phyloP scores from a whole-genome alignment of 2,888 invertebrate species.

The Epirrhoe tristata region DNA sequence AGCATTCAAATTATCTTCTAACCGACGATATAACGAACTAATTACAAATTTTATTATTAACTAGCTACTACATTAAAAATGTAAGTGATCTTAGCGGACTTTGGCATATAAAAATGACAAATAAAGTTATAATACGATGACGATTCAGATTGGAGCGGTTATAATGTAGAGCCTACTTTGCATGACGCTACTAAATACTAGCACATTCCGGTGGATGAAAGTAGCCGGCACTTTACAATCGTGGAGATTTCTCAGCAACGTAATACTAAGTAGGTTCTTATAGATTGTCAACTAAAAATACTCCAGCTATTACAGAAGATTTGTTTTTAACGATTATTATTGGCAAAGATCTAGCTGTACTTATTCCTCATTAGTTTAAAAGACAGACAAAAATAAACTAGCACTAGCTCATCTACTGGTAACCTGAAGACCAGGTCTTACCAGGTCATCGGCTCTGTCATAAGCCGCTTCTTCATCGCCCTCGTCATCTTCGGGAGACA shows the following conservation, averaged over 20 bases:
- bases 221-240: constrained; percentile 9
- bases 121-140: neutral
- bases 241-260: constrained; percentile 13
- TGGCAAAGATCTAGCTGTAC: constrained; percentile 8
- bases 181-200: constrained; percentile 15
- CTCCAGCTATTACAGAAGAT: too few relatives aligned
- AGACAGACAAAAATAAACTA: neutral
- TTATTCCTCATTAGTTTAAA: neutral
- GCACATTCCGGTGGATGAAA: constrained; percentile 19
- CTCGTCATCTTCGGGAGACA: constrained; percentile 66
- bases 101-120: neutral
- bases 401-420: constrained; percentile 14
- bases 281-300: neutral
- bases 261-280: neutral
- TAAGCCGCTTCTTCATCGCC: constrained; percentile 87
- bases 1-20: neutral
- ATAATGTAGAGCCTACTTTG: constrained; percentile 13
- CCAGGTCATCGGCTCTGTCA: constrained; percentile 90
- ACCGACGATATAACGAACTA: neutral
- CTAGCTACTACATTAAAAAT: neutral
- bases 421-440: constrained; percentile 69
- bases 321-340: neutral
- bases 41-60: neutral
- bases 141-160: neutral
- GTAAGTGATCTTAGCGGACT: neutral